A percentile compares a stretch with the other conserved stretches of the same genome.
These are phyloP conservation scores for Chaetops frenatus DNA, from an alignment of 2,113 vertebrate species.

Conservation along the genomic window DNA sequence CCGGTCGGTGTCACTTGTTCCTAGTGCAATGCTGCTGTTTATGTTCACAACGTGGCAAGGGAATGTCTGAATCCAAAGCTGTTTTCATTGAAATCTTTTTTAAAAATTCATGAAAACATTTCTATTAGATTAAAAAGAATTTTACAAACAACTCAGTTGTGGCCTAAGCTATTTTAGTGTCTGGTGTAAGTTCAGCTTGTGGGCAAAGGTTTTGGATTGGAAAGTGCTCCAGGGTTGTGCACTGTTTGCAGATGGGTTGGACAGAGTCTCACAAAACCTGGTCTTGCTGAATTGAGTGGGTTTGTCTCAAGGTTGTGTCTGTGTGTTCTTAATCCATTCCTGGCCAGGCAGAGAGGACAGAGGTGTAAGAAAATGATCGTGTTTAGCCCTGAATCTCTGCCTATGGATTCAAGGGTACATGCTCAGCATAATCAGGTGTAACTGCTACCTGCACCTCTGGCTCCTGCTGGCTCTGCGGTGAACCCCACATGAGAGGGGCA, in stretches of 20 bases:
- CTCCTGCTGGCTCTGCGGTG: rapidly evolving
- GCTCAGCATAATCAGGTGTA: rapidly evolving
- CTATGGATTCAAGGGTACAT: rapidly evolving
- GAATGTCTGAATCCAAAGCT: slow-evolving; percentile 68
- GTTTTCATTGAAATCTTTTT: slow-evolving; percentile 67
- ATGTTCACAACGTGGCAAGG: slow-evolving; percentile 62
- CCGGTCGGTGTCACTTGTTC: slow-evolving; percentile 60
- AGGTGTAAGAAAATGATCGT: rapidly evolving
- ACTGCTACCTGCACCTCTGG: background rate
- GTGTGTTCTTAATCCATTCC: background rate
- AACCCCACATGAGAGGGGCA: rapidly evolving
- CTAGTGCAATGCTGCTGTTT: slow-evolving; percentile 63
- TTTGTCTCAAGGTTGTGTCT: background rate
- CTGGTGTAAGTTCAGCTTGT: slow-evolving; percentile 25
- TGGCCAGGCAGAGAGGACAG: background rate
- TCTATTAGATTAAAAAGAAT: slow-evolving; percentile 66
- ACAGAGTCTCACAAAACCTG: rapidly evolving
- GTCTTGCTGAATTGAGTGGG: background rate
- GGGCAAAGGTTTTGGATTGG: background rate
- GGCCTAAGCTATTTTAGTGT: slow-evolving; percentile 60
- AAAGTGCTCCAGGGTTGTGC: background rate
- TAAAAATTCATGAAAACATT: slow-evolving; percentile 66
- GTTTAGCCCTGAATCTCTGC: background rate
- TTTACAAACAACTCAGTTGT: slow-evolving; percentile 60
- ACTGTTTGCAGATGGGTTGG: background rate